These are phyloP conservation scores for Stenodema calcarata DNA, from an alignment of 2,888 invertebrate species.

Conservation along the genomic window DNA sequence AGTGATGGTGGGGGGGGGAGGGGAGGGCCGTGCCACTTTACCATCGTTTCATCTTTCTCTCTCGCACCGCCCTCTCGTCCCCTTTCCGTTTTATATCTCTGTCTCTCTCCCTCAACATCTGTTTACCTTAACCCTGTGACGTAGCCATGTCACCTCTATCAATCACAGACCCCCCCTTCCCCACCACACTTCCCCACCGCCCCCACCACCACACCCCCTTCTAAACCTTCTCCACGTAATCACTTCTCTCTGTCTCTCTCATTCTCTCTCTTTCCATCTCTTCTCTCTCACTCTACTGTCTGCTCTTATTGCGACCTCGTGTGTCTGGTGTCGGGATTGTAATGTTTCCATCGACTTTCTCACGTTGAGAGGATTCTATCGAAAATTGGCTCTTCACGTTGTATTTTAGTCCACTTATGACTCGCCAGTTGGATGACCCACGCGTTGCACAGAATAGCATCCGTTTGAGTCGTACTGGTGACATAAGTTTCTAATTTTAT, in stretches of 20 bases:
- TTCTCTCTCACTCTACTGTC: not conserved
- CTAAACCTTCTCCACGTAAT: not conserved
- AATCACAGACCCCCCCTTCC: constrained; percentile 19
- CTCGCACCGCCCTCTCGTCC: not conserved
- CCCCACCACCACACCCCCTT: not conserved
- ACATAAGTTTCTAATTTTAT: not conserved
- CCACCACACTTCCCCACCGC: too few species aligned
- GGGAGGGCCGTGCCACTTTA: not conserved
- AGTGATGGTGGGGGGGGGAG: not conserved
- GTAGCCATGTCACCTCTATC: constrained; percentile 24
- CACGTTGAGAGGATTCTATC: not conserved
- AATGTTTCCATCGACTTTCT: not conserved
- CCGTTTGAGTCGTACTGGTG: too few species aligned
- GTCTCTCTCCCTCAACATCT: constrained; percentile 26
- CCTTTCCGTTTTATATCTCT: not conserved
- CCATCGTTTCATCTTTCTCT: not conserved
- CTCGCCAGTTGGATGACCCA: too few species aligned
- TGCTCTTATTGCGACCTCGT: constrained; percentile 25
- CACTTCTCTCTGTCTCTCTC: not conserved
- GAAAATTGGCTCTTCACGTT: not conserved
- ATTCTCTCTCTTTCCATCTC: too few species aligned
- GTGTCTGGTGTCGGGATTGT: not conserved
- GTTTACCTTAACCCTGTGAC: constrained; percentile 46
- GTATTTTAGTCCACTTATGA: not conserved
- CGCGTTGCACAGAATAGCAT: too few species aligned